phyloP scores from a whole-genome alignment of 2,888 invertebrate genomes.

The Scaeva pyrastri region DNA sequence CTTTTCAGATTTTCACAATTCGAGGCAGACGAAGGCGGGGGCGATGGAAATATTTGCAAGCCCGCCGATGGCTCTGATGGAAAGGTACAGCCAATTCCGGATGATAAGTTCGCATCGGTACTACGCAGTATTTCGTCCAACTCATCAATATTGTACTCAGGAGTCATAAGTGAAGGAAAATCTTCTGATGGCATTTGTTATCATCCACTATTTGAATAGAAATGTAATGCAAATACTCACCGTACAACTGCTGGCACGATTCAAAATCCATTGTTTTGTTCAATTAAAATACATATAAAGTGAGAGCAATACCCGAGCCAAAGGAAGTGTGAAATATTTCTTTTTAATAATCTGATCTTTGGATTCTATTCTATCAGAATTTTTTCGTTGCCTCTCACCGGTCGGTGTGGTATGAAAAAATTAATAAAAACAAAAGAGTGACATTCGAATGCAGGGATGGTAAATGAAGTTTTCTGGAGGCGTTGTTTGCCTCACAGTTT shows the following conservation, averaged over 20 bases:
- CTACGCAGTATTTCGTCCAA: conserved; percentile 81
- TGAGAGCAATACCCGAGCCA: not conserved
- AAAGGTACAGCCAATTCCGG: conserved; percentile 44
- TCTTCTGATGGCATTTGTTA: conserved; percentile 33
- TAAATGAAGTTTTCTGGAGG: not conserved
- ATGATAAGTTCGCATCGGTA: conserved; percentile 78
- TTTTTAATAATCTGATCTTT: not conserved
- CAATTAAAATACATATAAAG: not conserved
- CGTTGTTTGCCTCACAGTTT: not conserved
- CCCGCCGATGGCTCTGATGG: conserved; percentile 71
- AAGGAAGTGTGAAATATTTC: not conserved
- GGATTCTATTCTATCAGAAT: conserved; percentile 8
- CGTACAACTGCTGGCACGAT: conserved; percentile 56
- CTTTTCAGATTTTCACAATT: conserved; percentile 64
- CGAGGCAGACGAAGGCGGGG: conserved; percentile 65
- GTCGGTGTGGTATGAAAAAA: conserved; percentile 21
- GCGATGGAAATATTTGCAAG: conserved; percentile 77
- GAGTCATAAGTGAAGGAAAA: conserved; percentile 76
- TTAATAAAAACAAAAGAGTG: conserved; percentile 51
- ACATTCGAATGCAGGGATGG: conserved; percentile 46
- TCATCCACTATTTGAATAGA: not conserved
- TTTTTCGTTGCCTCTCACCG: conserved; percentile 38
- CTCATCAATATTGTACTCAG: conserved; percentile 79
- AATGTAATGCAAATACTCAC: conserved; percentile 37
- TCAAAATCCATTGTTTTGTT: conserved; percentile 65